Conservation (phyloP, 2,888 invertebrate species). For the Pecten maximus region DNA sequence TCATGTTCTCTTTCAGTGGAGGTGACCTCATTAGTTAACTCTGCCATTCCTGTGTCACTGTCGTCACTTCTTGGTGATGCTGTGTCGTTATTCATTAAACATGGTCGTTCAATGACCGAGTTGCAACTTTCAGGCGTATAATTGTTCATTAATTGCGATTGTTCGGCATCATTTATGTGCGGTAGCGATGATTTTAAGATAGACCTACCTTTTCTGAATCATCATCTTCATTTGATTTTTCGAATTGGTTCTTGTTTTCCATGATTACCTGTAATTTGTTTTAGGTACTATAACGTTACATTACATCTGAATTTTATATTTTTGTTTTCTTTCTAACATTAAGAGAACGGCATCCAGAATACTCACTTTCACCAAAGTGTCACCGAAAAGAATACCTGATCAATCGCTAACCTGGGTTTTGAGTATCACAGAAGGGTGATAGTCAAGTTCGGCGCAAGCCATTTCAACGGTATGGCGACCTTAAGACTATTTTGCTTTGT, state of each 20-base stretch:
- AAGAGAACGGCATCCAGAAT: too few relatives aligned
- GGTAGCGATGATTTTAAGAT: not conserved
- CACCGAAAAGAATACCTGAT: too few relatives aligned
- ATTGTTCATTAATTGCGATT: not conserved
- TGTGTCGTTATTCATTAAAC: not conserved
- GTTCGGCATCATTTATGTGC: not conserved
- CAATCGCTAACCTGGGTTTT: too few relatives aligned
- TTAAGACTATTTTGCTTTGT: too few relatives aligned
- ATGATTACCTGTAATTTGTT: not conserved
- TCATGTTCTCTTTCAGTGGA: not conserved
- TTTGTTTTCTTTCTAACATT: too few relatives aligned
- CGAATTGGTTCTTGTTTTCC: not conserved
- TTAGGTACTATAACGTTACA: too few relatives aligned
- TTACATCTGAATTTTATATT: too few relatives aligned
- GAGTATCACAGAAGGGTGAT: too few relatives aligned
- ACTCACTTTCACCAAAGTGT: too few relatives aligned
- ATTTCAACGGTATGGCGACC: too few relatives aligned
- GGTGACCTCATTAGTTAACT: not conserved
- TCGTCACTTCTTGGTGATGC: not conserved
- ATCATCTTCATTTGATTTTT: not conserved
- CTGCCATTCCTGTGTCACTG: not conserved
- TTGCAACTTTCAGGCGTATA: not conserved
- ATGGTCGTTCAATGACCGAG: not conserved
- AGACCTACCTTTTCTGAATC: not conserved
- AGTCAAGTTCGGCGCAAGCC: too few relatives aligned